phyloP scores from a whole-genome alignment of 1,140 invertebrate species.

The Zaprionus nigranus region DNA sequence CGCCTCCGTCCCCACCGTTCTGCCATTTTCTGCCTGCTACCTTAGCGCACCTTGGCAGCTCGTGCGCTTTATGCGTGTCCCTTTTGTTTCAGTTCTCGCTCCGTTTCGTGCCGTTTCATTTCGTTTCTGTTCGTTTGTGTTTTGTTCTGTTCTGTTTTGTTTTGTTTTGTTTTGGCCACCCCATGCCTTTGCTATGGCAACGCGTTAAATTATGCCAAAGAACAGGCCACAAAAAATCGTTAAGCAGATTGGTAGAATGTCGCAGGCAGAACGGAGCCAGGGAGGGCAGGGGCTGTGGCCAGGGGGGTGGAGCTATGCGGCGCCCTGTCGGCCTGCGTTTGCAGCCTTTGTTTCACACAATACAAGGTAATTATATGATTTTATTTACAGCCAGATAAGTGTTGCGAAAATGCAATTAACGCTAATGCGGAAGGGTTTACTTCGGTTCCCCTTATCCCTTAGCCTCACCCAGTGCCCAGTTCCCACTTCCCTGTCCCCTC shows the following conservation, averaged over 20 bases:
- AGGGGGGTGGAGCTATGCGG: conserved; percentile 5
- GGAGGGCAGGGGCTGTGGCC: not conserved
- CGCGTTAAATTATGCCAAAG: conserved; percentile 74
- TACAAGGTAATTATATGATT: conserved; percentile 82
- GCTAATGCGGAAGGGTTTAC: conserved; percentile 11
- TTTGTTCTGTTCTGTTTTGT: conserved; percentile 45
- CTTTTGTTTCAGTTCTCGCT: conserved; percentile 57
- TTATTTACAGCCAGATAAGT: conserved; percentile 82
- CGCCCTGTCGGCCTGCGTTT: conserved; percentile 6
- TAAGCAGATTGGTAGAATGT: conserved; percentile 68
- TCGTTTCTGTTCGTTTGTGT: conserved; percentile 47
- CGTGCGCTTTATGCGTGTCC: conserved; percentile 41
- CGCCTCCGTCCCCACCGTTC: conserved; percentile 3
- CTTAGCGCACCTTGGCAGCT: conserved; percentile 65
- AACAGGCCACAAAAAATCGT: conserved; percentile 52
- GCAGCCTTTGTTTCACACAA: conserved; percentile 54
- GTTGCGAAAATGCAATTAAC: conserved; percentile 79
- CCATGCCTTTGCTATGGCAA: conserved; percentile 68
- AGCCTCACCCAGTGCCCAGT: too few relatives aligned
- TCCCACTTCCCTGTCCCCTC: too few relatives aligned
- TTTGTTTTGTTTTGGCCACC: conserved; percentile 75
- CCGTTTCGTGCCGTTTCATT: conserved; percentile 55
- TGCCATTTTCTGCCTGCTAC: conserved; percentile 31
- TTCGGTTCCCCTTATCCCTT: not conserved
- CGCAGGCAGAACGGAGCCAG: not conserved